phyloP scores from a whole-genome alignment of 1,140 invertebrate genomes.

The Caenorhabditis tropicalis region DNA sequence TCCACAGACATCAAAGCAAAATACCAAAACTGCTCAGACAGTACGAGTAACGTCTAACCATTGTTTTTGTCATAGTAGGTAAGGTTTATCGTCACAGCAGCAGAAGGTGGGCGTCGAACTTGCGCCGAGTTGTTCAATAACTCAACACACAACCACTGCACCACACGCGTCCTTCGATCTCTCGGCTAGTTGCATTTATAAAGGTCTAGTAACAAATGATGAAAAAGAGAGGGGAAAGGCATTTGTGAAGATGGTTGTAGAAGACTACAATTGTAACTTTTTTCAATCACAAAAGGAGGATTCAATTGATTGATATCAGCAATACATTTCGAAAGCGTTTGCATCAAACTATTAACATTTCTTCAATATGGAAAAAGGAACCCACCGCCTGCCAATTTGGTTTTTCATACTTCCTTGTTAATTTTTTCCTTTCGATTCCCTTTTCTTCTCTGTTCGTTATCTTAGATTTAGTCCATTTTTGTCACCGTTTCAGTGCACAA shows the following conservation, averaged over 20 bases:
- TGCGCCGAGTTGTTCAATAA: background rate
- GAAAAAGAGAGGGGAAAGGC: background rate
- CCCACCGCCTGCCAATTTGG: background rate
- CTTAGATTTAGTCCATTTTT: background rate
- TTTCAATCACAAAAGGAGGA: background rate
- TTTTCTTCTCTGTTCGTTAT: background rate
- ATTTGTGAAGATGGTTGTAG: background rate
- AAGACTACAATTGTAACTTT: background rate
- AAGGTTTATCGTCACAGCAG: constrained; percentile 35
- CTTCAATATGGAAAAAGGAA: background rate
- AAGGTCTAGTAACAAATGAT: background rate
- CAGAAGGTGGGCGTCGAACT: background rate
- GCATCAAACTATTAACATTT: background rate
- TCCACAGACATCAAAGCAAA: background rate
- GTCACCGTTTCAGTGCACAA: background rate
- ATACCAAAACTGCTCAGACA: constrained; percentile 41
- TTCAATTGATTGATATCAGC: background rate
- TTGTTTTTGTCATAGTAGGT: constrained; percentile 30
- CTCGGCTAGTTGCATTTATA: background rate
- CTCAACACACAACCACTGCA: background rate
- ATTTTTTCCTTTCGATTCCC: background rate
- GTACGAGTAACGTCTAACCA: constrained; percentile 43
- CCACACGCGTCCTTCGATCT: background rate
- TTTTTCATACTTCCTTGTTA: background rate
- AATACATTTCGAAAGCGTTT: background rate